These are phyloP conservation scores for Neuroterus valhalla DNA, from an alignment of 1,140 invertebrate genomes.

Conservation along the genomic window DNA sequence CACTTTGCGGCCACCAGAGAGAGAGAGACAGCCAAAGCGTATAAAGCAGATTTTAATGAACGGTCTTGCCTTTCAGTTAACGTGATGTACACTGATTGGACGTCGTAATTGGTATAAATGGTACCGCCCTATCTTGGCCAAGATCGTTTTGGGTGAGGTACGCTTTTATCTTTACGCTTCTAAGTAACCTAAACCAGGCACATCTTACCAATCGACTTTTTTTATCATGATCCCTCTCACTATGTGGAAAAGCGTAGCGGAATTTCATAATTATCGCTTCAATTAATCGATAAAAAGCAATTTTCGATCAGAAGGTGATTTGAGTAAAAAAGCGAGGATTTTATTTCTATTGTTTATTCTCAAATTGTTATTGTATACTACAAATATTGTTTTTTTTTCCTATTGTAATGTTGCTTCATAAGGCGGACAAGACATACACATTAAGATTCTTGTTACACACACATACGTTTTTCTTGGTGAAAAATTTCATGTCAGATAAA, in stretches of 20 bases:
- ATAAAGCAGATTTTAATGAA: slow-evolving; percentile 55
- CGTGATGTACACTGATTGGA: slow-evolving; percentile 56
- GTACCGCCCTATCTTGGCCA: slow-evolving; percentile 25
- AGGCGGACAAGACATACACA: slow-evolving; percentile 72
- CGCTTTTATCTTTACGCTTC: neutral
- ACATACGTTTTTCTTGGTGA: slow-evolving; percentile 59
- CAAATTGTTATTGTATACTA: slow-evolving; percentile 63
- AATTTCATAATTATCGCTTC: too few relatives aligned
- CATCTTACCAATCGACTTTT: neutral
- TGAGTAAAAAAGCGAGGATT: too few relatives aligned
- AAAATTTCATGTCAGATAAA: slow-evolving; percentile 44
- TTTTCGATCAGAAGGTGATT: too few relatives aligned
- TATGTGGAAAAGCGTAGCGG: too few relatives aligned
- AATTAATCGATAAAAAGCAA: too few relatives aligned
- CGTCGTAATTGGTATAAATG: slow-evolving; percentile 58
- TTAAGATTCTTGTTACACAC: slow-evolving; percentile 61
- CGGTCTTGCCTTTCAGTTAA: slow-evolving; percentile 56
- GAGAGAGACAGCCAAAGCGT: slow-evolving; percentile 37
- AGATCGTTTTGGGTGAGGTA: neutral
- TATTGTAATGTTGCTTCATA: slow-evolving; percentile 68
- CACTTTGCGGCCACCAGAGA: slow-evolving; percentile 24
- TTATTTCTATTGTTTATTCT: slow-evolving; percentile 59
- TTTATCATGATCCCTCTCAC: too few relatives aligned
- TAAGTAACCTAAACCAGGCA: neutral
- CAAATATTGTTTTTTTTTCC: slow-evolving; percentile 63